These are phyloP conservation scores for Indicator maculatus DNA, from an alignment of 2,113 vertebrate genomes.

Conservation along the genomic window DNA sequence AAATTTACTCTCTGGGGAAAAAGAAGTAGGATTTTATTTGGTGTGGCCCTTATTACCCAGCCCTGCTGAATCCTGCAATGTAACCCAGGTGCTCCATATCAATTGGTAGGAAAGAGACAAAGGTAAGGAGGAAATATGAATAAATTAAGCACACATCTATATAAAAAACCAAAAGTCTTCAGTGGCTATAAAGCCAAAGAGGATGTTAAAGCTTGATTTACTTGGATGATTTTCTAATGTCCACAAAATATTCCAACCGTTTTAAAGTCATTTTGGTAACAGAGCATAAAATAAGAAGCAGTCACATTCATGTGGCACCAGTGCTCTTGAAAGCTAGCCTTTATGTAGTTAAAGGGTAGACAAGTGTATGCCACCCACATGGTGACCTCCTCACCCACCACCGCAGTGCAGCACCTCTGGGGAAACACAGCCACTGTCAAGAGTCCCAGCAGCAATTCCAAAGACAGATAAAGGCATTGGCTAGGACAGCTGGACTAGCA, in stretches of 20 bases:
- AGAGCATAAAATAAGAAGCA: not conserved
- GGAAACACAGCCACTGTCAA: not conserved
- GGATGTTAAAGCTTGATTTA: not conserved
- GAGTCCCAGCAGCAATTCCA: not conserved
- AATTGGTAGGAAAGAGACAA: slow-evolving; percentile 59
- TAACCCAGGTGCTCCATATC: not conserved
- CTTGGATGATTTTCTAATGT: not conserved
- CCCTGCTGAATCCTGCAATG: not conserved
- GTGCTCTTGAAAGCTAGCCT: not conserved
- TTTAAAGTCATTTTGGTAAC: not conserved
- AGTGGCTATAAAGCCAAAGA: not conserved
- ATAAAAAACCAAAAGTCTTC: not conserved
- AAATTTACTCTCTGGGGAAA: not conserved
- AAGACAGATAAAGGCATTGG: not conserved
- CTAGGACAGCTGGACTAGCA: not conserved
- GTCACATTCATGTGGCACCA: not conserved
- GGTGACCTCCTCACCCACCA: not conserved
- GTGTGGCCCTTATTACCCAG: not conserved
- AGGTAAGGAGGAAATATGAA: slow-evolving; percentile 4
- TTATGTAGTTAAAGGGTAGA: not conserved
- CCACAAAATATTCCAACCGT: not conserved
- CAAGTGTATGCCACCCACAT: not conserved
- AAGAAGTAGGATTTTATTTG: not conserved
- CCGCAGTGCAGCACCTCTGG: not conserved
- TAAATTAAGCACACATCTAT: not conserved